These are phyloP conservation scores for Polylopha cassiicola DNA, from an alignment of 2,888 invertebrate genomes.

Conservation along the genomic window DNA sequence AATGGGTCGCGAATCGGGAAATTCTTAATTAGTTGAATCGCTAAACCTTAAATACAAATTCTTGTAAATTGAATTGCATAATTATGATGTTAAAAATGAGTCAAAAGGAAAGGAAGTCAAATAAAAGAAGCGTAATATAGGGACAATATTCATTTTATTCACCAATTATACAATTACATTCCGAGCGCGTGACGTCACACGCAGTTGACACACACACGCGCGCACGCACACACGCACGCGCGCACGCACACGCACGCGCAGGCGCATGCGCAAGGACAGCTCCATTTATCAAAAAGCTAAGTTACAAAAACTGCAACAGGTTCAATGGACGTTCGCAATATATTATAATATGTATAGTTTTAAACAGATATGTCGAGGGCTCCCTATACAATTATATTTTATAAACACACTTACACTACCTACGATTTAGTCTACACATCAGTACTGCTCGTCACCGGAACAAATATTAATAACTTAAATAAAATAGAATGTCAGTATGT, in stretches of 20 bases:
- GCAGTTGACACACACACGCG: slow-evolving; percentile 27
- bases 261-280: too few relatives aligned
- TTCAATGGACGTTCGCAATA: slow-evolving; percentile 36
- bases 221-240: too few relatives aligned
- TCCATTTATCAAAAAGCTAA: slow-evolving; percentile 23
- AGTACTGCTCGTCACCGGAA: slow-evolving; percentile 48
- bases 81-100: too few relatives aligned
- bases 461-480: slow-evolving; percentile 21
- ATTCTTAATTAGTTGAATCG: too few relatives aligned
- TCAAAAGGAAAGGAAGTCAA: background rate
- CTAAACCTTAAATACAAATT: too few relatives aligned
- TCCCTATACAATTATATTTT: slow-evolving; percentile 37
- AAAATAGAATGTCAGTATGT: slow-evolving; percentile 17
- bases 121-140: slow-evolving; percentile 26
- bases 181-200: slow-evolving; percentile 34
- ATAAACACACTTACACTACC: slow-evolving; percentile 43
- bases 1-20: too few relatives aligned
- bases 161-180: slow-evolving; percentile 37
- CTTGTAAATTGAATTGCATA: too few relatives aligned
- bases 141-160: slow-evolving; percentile 40
- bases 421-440: slow-evolving; percentile 35
- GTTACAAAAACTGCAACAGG: slow-evolving; percentile 26
- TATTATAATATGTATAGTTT: slow-evolving; percentile 29
- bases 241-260: too few relatives aligned
- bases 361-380: slow-evolving; percentile 40